These are phyloP conservation scores for Heliconius hermathena DNA, from an alignment of 1,140 invertebrate species.

Conservation along the genomic window DNA sequence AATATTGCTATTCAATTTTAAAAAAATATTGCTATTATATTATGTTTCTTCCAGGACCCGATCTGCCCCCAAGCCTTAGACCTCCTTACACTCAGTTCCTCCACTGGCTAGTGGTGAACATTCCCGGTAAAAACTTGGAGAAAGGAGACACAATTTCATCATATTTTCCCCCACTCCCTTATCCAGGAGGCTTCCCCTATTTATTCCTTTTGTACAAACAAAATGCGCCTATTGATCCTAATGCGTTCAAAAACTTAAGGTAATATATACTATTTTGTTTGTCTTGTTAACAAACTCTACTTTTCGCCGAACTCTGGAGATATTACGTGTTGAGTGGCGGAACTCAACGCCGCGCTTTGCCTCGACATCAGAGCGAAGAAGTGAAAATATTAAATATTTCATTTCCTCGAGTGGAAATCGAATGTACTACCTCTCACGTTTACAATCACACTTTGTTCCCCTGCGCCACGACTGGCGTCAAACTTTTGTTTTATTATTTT, in stretches of 20 bases:
- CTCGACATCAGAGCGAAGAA: no score
- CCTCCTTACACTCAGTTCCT: constrained; percentile 28
- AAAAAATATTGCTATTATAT: background rate
- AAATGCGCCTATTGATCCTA: background rate
- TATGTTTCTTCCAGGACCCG: constrained; percentile 10
- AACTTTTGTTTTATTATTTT: no score
- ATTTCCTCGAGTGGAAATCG: no score
- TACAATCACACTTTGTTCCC: no score
- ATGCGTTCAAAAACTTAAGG: background rate
- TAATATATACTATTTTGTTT: background rate
- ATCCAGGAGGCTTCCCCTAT: constrained; percentile 93
- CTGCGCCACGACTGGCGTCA: no score
- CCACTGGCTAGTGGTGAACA: constrained; percentile 95
- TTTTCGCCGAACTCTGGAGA: no score
- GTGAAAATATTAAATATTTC: no score
- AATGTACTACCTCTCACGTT: no score
- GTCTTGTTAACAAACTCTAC: no score
- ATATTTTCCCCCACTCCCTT: constrained; percentile 91
- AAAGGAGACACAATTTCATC: constrained; percentile 88
- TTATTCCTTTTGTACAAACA: constrained; percentile 94
- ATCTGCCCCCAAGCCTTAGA: background rate
- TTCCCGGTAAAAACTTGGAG: constrained; percentile 87
- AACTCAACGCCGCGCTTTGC: no score
- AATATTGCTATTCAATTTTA: background rate
- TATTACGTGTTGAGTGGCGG: no score